phyloP scores from a whole-genome alignment of 2,888 invertebrate species.

The Dryobota labecula region DNA sequence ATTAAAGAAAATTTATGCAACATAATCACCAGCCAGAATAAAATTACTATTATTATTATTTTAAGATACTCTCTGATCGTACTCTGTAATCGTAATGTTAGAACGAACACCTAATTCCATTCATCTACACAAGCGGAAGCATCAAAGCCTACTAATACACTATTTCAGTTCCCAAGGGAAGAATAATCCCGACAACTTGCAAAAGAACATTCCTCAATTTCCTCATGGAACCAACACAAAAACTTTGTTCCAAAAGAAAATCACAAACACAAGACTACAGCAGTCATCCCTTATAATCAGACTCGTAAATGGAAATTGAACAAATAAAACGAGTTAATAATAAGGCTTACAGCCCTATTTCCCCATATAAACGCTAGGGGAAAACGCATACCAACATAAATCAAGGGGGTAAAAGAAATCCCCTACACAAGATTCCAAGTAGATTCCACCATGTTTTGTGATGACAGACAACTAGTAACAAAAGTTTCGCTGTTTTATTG shows the following conservation, averaged over 20 bases:
- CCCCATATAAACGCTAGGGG: conserved; percentile 37
- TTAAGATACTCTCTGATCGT: too few species aligned
- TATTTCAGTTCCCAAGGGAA: conserved; percentile 3
- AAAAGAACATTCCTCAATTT: conserved; percentile 38
- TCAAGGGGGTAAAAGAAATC: conserved; percentile 69
- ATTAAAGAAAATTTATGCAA: background rate
- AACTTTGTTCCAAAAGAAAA: conserved; percentile 50
- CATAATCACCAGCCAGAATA: background rate
- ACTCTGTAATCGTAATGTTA: background rate
- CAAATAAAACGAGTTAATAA: conserved; percentile 71
- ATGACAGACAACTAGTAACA: conserved; percentile 72
- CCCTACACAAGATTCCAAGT: conserved; percentile 54
- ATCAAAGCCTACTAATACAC: conserved; percentile 19
- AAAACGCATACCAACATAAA: conserved; percentile 70
- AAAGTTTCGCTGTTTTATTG: conserved; percentile 74
- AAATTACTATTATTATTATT: background rate
- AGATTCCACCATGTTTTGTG: conserved; percentile 63
- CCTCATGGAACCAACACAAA: conserved; percentile 34
- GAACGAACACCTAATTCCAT: conserved; percentile 5
- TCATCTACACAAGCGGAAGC: conserved; percentile 1
- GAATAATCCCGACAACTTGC: conserved; percentile 29
- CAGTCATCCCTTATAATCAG: conserved; percentile 63
- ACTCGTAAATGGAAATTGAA: conserved; percentile 67
- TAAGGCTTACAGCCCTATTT: conserved; percentile 59
- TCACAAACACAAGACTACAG: conserved; percentile 58